A percentile compares a stretch with the other conserved stretches of the same genome.
These are phyloP conservation scores for Lycocerus yunnanus DNA, from an alignment of 2,888 invertebrate genomes.

Conservation along the genomic window DNA sequence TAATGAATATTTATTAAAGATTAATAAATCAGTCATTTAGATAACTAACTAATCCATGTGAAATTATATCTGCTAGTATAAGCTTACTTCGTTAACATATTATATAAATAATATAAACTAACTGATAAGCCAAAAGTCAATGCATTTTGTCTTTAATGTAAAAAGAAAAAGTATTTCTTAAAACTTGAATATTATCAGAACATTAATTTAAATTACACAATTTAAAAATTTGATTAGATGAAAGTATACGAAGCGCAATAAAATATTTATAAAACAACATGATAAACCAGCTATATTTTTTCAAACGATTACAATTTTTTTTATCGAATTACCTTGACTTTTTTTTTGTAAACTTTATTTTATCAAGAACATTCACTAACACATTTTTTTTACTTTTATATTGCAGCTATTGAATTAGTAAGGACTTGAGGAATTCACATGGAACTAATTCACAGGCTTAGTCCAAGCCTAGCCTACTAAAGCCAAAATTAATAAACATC, in stretches of 20 bases:
- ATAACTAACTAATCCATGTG: not conserved
- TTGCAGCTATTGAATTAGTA: constrained; percentile 45
- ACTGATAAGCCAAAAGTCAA: not conserved
- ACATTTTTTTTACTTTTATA: constrained; percentile 50
- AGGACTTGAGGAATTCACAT: constrained; percentile 8
- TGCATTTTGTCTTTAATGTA: not conserved
- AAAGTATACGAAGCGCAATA: not conserved
- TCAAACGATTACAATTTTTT: not conserved
- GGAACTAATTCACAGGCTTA: constrained; percentile 11
- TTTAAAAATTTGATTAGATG: not conserved
- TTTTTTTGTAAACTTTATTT: not conserved
- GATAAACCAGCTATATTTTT: not conserved
- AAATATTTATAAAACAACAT: not conserved
- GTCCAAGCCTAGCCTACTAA: constrained; percentile 2
- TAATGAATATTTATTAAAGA: not conserved
- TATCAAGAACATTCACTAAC: constrained; percentile 39
- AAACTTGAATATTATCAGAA: not conserved
- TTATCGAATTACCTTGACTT: not conserved
- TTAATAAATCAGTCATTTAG: not conserved
- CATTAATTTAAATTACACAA: not conserved
- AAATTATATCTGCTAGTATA: not conserved
- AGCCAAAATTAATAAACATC: constrained; percentile 25
- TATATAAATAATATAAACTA: not conserved
- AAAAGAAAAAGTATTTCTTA: not conserved
- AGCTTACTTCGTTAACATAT: not conserved